Evolutionary conservation across 1,140 invertebrate species (phyloP), one percentile per base, ranked within the genome.

Genomic region (Drosophila mayri): DNA sequence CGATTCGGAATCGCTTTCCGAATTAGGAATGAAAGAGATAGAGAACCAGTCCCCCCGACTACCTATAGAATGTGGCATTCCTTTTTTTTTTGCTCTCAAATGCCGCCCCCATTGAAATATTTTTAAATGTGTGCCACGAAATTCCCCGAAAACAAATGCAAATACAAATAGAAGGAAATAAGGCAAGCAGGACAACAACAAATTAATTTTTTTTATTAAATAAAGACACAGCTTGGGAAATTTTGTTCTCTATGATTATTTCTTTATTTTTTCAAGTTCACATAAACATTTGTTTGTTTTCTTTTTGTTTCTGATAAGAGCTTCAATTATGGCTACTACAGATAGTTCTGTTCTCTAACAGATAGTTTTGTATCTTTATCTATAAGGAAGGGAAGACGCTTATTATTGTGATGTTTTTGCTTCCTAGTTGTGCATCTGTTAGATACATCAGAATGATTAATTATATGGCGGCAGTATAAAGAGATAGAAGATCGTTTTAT

Each of bases 101-200:
- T 59, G 52, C 76, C 66, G 59, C 60, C 74, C 66, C 55, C 66
- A 54, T 60, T 35, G 35, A 72, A 64, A 58, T 77, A 71, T 65
- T 79, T 72, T 65, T 37, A 79, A 79, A 79, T 79, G 41, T 79
- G 67, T 79, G 76, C 76, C 76, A 79, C 65, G 43, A 72, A 70
- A 72, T 72, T 47, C 66, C 11, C 25, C 22, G 12, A 49, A 70
- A 72, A 71, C 41, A 68, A 71, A 63, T 30, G 30, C 18, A 12
- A 30, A 46, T 37, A 61, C 30, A 64, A 11, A 30, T 20, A 28
- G 30, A 38, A 32, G 8, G 8, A 47, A 49, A 49, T n/a, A 35
- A 22, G 16, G n/a, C 8, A 22, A 35, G 1, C 35, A 67, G 14
- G 49, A 10, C 14, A 41, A 40, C 18, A 71, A 70, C 12, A 30